Conservation (phyloP, 2,113 vertebrate species). For the Thinocorus orbignyianus region DNA sequence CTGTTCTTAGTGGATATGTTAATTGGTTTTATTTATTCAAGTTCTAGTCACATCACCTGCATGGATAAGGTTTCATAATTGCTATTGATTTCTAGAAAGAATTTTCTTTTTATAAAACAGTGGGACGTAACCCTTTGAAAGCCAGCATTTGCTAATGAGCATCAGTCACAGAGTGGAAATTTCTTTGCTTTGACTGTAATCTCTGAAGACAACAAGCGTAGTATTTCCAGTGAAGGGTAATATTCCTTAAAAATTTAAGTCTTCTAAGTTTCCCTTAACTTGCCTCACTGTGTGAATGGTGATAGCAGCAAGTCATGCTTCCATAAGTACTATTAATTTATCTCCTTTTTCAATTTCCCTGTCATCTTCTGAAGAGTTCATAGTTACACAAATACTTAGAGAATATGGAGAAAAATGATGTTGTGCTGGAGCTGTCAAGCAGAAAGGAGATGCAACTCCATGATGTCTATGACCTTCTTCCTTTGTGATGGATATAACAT, state of each 20-base stretch:
- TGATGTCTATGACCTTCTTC: neutral
- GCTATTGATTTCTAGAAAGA: neutral
- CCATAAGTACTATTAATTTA: neutral
- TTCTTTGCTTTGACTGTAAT: neutral
- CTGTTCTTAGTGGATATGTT: neutral
- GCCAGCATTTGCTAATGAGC: neutral
- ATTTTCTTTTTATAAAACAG: neutral
- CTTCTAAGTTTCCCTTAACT: neutral
- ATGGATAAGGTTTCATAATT: neutral
- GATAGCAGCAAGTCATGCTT: neutral
- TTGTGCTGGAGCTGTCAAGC: neutral
- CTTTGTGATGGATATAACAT: neutral
- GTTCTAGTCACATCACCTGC: neutral
- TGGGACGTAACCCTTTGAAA: neutral
- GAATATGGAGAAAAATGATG: neutral
- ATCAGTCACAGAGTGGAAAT: neutral
- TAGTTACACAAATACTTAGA: neutral
- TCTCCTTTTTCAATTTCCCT: neutral
- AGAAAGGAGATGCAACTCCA: neutral
- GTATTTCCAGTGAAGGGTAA: neutral
- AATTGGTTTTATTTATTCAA: neutral
- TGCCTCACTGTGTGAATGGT: neutral
- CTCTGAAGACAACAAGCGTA: neutral
- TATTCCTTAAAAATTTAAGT: neutral
- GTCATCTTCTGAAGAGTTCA: neutral